Conservation (phyloP, 2,888 invertebrate genomes). For the Chymomyza fuscimana region DNA sequence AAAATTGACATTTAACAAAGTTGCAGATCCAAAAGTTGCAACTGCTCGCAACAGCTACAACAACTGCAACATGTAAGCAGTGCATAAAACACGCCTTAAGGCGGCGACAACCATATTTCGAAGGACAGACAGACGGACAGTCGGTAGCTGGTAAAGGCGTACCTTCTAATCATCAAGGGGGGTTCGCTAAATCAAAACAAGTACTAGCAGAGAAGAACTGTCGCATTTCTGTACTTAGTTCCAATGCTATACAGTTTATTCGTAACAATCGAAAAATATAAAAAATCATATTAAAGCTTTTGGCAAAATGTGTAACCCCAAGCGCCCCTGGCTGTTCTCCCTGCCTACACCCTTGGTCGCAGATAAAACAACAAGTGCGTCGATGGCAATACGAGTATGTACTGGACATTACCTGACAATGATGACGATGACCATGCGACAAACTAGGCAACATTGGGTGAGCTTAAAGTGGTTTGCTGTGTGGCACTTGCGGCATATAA, state of each 20-base stretch:
- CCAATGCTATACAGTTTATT: too few relatives aligned
- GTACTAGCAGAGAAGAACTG: too few relatives aligned
- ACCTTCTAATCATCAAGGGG: too few relatives aligned
- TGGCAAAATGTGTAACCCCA: too few relatives aligned
- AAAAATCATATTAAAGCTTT: too few relatives aligned
- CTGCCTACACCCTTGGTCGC: not conserved
- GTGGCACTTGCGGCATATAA: conserved; percentile 10
- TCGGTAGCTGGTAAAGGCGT: too few relatives aligned
- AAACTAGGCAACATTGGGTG: conserved; percentile 12
- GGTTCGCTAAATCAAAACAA: too few relatives aligned
- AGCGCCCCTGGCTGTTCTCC: too few relatives aligned
- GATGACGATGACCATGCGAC: conserved; percentile 46
- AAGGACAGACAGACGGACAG: not conserved
- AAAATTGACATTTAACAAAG: conserved; percentile 76
- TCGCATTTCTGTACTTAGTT: too few relatives aligned
- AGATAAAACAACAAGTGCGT: conserved; percentile 59
- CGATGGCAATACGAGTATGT: conserved; percentile 28
- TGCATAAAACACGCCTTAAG: not conserved
- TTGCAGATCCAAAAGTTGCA: conserved; percentile 35
- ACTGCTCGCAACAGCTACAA: not conserved
- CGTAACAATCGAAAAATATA: too few relatives aligned
- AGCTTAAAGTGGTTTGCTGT: not conserved
- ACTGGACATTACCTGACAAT: conserved; percentile 9
- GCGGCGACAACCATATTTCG: not conserved
- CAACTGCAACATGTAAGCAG: not conserved